Evolutionary conservation across 2,888 invertebrate species (phyloP), one percentile per base, ranked within the genome.

Genomic region (Physocephala rufipes): DNA sequence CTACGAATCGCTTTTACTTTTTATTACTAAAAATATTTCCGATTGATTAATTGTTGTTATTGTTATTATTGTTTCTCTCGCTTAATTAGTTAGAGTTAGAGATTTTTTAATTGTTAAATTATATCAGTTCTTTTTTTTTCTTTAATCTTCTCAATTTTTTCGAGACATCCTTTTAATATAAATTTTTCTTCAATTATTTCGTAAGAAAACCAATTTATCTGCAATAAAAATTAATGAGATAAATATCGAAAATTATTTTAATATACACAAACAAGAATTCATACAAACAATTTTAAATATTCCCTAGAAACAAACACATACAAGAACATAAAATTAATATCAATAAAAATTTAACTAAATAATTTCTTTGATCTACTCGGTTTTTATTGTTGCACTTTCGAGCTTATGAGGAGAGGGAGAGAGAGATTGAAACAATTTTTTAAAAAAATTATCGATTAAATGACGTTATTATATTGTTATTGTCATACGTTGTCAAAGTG

Each of bases 81-180:
- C 13, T 58, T 21, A 61, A 15, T 13, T 21, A 36, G 28, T 66
- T 30, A 53, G 19, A 49, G 49, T 59, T 21, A 58, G 59, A 15
- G n/a, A 55, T 15, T 59, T 19, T 16, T 59, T n/a, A 70, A 67
- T 67, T 70, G 70, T 73, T 73, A 70, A 73, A 73, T 70, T 64
- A 51, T 64, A n/a, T n/a, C n/a, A n/a, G n/a, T n/a, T n/a, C n/a
- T n/a, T n/a, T n/a, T n/a, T n/a, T n/a, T n/a, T n/a, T n/a, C n/a
- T n/a, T n/a, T n/a, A n/a, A n/a, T n/a, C n/a, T n/a, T n/a, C n/a
- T n/a, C n/a, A n/a, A n/a, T n/a, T n/a, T n/a, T n/a, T n/a, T n/a
- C n/a, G n/a, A n/a, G n/a, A n/a, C n/a, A n/a, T n/a, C n/a, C n/a
- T n/a, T n/a, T n/a, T n/a, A n/a, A n/a, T n/a, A n/a, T n/a, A n/a